These are phyloP conservation scores for Ceratina japonica DNA, from an alignment of 1,140 invertebrate species.

Conservation along the genomic window DNA sequence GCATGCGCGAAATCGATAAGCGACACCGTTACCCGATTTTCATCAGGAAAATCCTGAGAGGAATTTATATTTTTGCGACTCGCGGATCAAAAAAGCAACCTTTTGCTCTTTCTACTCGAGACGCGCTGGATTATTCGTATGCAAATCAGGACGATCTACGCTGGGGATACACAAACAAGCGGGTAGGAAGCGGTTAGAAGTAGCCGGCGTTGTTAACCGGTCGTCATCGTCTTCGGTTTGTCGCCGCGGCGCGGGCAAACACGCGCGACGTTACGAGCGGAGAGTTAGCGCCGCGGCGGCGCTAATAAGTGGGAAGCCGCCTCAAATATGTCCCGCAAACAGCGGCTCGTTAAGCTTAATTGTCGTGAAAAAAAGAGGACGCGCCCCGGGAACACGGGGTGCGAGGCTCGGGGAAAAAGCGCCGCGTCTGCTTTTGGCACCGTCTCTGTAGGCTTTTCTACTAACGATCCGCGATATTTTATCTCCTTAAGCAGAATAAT, in stretches of 20 bases:
- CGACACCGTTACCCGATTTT: too few species aligned
- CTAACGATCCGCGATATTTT: slow-evolving; percentile 34
- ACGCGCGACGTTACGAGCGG: slow-evolving; percentile 60
- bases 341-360: slow-evolving; percentile 71
- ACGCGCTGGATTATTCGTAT: background rate
- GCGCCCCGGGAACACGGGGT: slow-evolving; percentile 6
- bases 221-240: slow-evolving; percentile 36
- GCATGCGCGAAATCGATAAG: background rate
- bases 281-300: slow-evolving; percentile 66
- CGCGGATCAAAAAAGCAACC: background rate
- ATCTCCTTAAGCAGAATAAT: slow-evolving; percentile 35
- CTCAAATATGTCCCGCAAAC: slow-evolving; percentile 71
- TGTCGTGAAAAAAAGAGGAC: slow-evolving; percentile 62
- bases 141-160: slow-evolving; percentile 14
- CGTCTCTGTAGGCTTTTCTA: slow-evolving; percentile 41
- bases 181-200: slow-evolving; percentile 41
- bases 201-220: slow-evolving; percentile 27
- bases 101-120: background rate
- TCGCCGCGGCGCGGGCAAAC: slow-evolving; percentile 59
- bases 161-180: slow-evolving; percentile 31
- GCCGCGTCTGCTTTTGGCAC: slow-evolving; percentile 45
- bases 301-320: slow-evolving; percentile 73
- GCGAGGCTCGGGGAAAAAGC: background rate
- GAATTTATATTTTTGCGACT: too few species aligned
- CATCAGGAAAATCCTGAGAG: too few species aligned